A percentile compares a stretch with the other conserved stretches of the same genome.
Conservation (phyloP, 2,113 vertebrate genomes). For the Amphiprion ocellaris region DNA sequence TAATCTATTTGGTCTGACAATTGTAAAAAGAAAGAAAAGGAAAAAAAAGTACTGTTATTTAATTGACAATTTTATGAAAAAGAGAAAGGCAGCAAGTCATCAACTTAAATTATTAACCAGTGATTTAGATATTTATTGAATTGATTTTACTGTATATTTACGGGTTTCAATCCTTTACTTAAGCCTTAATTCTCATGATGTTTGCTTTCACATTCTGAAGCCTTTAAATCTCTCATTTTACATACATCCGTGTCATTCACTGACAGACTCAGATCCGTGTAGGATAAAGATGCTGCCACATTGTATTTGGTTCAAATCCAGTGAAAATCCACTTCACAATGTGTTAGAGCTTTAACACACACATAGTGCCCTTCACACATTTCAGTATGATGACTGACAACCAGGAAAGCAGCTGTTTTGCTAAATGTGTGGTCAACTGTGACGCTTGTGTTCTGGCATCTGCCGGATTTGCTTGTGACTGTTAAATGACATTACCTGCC, state of each 20-base stretch:
- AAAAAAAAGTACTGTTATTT: too few species aligned
- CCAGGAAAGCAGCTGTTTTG: background rate
- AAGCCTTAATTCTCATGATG: background rate
- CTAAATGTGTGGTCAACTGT: constrained; percentile 8
- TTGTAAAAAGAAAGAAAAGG: too few species aligned
- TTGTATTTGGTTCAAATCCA: background rate
- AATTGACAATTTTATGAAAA: too few species aligned
- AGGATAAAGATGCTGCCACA: background rate
- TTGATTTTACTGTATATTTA: too few species aligned
- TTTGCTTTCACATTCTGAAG: background rate
- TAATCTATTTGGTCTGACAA: too few species aligned
- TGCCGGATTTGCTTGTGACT: constrained; percentile 31
- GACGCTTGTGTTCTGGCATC: background rate
- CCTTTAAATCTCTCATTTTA: background rate
- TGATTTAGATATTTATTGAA: too few species aligned
- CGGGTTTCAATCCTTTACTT: too few species aligned
- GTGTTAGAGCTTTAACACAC: background rate
- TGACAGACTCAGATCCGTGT: background rate
- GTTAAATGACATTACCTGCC: constrained; percentile 47
- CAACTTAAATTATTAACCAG: too few species aligned
- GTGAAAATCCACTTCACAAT: too few species aligned
- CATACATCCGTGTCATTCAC: background rate
- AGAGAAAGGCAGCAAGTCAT: too few species aligned
- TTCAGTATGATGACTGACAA: background rate
- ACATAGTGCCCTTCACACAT: background rate